These are phyloP conservation scores for Eriocheir sinensis DNA, from an alignment of 1,140 invertebrate genomes.

Conservation along the genomic window DNA sequence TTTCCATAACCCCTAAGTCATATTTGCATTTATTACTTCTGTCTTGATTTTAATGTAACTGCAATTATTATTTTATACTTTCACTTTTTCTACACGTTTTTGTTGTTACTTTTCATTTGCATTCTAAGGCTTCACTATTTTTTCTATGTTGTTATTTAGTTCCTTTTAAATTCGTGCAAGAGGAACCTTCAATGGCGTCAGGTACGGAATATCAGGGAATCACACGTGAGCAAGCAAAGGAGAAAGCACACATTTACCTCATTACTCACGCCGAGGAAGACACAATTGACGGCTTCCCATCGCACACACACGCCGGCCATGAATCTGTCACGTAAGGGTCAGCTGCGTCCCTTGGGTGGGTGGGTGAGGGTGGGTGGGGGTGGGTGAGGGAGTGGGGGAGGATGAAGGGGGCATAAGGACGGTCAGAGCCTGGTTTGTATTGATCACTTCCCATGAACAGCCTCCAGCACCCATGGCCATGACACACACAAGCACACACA, in stretches of 20 bases:
- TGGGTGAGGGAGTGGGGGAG: neutral
- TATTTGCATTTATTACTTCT: too few relatives aligned
- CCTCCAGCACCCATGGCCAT: neutral
- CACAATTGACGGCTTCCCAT: conserved; percentile 13
- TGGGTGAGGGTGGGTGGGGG: neutral
- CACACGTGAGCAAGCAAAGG: neutral
- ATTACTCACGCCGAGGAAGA: conserved; percentile 1
- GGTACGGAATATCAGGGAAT: neutral
- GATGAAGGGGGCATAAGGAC: neutral
- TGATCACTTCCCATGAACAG: neutral
- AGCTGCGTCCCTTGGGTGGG: neutral
- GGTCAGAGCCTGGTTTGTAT: neutral
- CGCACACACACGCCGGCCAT: neutral
- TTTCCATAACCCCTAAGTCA: too few relatives aligned
- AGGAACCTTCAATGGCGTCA: neutral
- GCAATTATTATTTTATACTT: too few relatives aligned
- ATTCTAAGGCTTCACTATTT: too few relatives aligned
- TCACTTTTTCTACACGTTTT: too few relatives aligned
- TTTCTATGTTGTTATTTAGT: too few relatives aligned
- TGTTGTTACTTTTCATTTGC: too few relatives aligned
- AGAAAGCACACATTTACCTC: conserved; percentile 13
- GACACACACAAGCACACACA: conserved; percentile 31
- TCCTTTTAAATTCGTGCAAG: too few relatives aligned
- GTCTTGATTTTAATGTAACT: too few relatives aligned
- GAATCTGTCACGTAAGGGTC: conserved; percentile 21